Evolutionary conservation across 2,113 vertebrate genomes (phyloP), one percentile per base, ranked within the genome.

Genomic region (Reinhardtius hippoglossoides): DNA sequence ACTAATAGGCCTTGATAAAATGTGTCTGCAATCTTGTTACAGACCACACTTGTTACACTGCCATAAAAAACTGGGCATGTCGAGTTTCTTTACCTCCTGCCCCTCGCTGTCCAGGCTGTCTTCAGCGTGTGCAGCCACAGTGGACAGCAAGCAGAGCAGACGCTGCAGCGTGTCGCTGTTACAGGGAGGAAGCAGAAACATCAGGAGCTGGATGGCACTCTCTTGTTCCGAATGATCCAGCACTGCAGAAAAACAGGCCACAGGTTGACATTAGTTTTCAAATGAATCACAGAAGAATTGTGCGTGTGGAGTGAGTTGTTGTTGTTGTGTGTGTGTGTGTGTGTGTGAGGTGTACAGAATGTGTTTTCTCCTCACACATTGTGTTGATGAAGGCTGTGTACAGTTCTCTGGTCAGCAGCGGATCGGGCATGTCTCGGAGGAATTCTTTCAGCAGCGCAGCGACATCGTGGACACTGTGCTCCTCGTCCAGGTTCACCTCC

Each of bases 401-500:
- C 58, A 99, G 97, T 83, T 99, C 98, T 91, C 95, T 95, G 66
- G 97, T 98, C 62, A 99, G 96, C 75, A 99, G 95, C 0, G 98
- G 96, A 81, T 99, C 97, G 4, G 97, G 96, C 95, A 99, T 96
- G 91, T 99, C 97, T 90, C 98, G 92, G 68, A 99, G 96, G 87
- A 99, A 99, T 88, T 98, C 97, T 84, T 99, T 99, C 58, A 99
- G 85, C 86, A 99, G 90, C 20, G 98, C 98, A 23, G 97, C 98
- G 61, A 99, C 95, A 64, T 98, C 97, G 54, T 99, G 98, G 84
- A 98, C 95, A 71, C 96, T 97, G 92, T 97, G 95, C 85, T 98
- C 96, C 83, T 97, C 96, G 0, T 97, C 96, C 84, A 99, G 88
- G 14, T 92, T 88, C 9, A 99, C 95, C 71, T 99, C 97, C 76